These are phyloP conservation scores for Ochropacha duplaris DNA, from an alignment of 2,888 invertebrate genomes.

Conservation along the genomic window DNA sequence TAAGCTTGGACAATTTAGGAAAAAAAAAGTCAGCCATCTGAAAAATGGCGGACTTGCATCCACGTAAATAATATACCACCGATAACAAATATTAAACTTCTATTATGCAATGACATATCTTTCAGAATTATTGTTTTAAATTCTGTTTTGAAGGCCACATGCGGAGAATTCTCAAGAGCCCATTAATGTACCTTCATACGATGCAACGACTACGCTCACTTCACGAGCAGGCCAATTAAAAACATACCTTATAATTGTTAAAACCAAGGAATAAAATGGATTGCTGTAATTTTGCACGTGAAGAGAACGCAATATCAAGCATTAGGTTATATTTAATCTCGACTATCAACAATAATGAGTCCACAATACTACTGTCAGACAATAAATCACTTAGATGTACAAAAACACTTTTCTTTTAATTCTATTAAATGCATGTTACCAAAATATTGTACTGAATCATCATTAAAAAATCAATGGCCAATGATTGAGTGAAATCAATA, in stretches of 20 bases:
- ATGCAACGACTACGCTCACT: not conserved
- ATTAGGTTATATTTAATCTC: constrained; percentile 16
- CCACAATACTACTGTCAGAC: constrained; percentile 37
- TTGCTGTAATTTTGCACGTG: constrained; percentile 4
- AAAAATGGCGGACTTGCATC: too few relatives aligned
- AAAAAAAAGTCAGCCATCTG: not conserved
- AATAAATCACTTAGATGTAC: constrained; percentile 43
- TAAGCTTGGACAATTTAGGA: not conserved
- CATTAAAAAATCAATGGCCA: constrained; percentile 46
- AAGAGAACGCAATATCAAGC: constrained; percentile 4
- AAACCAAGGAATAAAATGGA: constrained; percentile 1
- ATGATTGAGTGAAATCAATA: constrained; percentile 23
- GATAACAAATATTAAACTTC: too few relatives aligned
- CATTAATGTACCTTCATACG: too few relatives aligned
- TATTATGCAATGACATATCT: too few relatives aligned
- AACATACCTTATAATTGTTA: not conserved
- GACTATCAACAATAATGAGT: constrained; percentile 40
- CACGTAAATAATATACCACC: too few relatives aligned
- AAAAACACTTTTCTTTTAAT: constrained; percentile 42
- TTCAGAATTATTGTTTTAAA: constrained; percentile 23
- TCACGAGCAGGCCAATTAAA: not conserved
- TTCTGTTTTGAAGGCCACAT: constrained; percentile 39
- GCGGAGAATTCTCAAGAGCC: constrained; percentile 13
- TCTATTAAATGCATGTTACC: constrained; percentile 75
- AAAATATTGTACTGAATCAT: constrained; percentile 66